Percentiles rank a stretch among this genome's conserved stretches.
phyloP scores from a whole-genome alignment of 2,888 invertebrate genomes.

The Euplexia lucipara region DNA sequence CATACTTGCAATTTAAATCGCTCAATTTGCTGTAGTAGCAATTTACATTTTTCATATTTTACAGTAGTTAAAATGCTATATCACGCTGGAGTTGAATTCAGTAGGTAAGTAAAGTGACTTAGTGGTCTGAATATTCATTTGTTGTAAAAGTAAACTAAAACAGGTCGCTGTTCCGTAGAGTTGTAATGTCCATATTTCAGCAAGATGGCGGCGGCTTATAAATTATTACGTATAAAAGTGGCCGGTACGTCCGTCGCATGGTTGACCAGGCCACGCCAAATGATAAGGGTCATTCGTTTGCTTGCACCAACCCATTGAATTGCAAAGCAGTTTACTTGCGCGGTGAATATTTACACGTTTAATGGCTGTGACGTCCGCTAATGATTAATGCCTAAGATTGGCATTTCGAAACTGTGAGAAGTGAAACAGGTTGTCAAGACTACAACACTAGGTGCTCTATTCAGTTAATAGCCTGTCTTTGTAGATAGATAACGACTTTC shows the following conservation, averaged over 20 bases:
- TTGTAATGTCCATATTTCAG: slow-evolving; percentile 59
- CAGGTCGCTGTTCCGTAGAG: slow-evolving; percentile 55
- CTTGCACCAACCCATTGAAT: slow-evolving; percentile 82
- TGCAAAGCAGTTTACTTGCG: slow-evolving; percentile 82
- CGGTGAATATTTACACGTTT: slow-evolving; percentile 85
- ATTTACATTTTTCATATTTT: slow-evolving; percentile 59
- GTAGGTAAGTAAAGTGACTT: slow-evolving; percentile 4
- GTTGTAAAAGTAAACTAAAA: slow-evolving; percentile 63
- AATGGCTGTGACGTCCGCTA: slow-evolving; percentile 80
- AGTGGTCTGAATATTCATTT: slow-evolving; percentile 27
- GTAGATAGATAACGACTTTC: not conserved
- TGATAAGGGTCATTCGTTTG: slow-evolving; percentile 83
- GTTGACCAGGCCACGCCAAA: slow-evolving; percentile 67
- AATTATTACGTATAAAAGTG: slow-evolving; percentile 69
- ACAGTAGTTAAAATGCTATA: slow-evolving; percentile 17
- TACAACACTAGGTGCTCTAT: slow-evolving; percentile 9
- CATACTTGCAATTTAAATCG: slow-evolving; percentile 72
- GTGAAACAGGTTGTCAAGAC: slow-evolving; percentile 69
- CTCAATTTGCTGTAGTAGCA: slow-evolving; percentile 72
- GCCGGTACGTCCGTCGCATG: slow-evolving; percentile 55
- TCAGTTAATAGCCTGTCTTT: slow-evolving; percentile 12
- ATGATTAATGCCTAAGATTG: slow-evolving; percentile 78
- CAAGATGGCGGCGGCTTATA: slow-evolving; percentile 67
- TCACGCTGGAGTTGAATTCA: slow-evolving; percentile 24
- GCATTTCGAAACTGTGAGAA: slow-evolving; percentile 79